Evolutionary conservation across 2,113 vertebrate genomes (phyloP), one percentile per base, ranked within the genome.

Genomic region (Melanostigma gelatinosum): DNA sequence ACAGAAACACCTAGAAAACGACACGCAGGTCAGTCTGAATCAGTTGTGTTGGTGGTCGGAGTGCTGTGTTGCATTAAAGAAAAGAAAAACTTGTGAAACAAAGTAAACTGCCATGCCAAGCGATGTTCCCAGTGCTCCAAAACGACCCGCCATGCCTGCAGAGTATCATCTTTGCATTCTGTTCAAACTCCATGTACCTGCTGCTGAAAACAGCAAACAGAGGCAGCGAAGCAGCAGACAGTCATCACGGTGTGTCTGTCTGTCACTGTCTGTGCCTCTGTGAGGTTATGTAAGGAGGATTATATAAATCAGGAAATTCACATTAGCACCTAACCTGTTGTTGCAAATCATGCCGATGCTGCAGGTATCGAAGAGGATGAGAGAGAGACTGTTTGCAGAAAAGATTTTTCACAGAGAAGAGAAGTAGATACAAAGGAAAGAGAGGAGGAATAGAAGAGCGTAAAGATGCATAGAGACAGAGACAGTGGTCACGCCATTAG

Each of bases 271-370:
- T 75, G 40, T 46, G 44, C 46, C 50, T 71, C 77, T 75, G 48
- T 29, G 72, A 83, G 84, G 84, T 91, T 85, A 85, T 81, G 54
- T 77, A 84, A 79, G 60, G 38, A 40, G 67, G 67, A 81, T 87
- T 85, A 91, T 77, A 71, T 71, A 83, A 88, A 12, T 82, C 82
- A 76, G 80, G 69, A 70, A 69, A 69, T 75, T 61, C 70, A 84
- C 75, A 80, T 91, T 86, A 84, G 85, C 87, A 83, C 79, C 54
- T 77, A 77, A 83, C 75, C 85, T 77, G 72, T 72, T 81, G 80
- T 85, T 52, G 67, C 54, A 71, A 85, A 81, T 79, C 62, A 69
- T 85, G 80, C 80, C 74, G 72, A 85, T 79, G 62, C 40, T 73
- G 87, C 83, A 90, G 65, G 74, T 85, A 62, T 24, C 1, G 24